Base-by-base conservation (phyloP, 1,140 invertebrate species). In the Drosophila navojoa region DNA sequence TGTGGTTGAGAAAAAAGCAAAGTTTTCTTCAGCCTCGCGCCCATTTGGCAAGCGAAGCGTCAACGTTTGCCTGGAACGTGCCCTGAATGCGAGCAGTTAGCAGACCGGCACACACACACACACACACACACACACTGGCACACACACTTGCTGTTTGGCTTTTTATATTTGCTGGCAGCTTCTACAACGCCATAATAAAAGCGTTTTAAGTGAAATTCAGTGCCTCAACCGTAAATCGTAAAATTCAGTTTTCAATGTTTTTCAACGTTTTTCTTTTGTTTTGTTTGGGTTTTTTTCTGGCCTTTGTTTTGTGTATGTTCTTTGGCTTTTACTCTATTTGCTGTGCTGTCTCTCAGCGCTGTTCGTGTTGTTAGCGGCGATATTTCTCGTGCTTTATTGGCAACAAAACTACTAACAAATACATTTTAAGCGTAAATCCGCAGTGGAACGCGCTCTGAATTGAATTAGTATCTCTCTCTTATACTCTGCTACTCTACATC, bases 121-220 rank as follows among this genome's bases (percentile, higher is more conserved):
- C 25, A 44, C 50, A 62, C 49, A 54, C 49, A 63, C 47, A 52
- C 35, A 22, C 52, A 29, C 27, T 19, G 19, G 19, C 47, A 67
- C 19, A n/a, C 16, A 32, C 45, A 57, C 15, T 16, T n/a, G 52
- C 25, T 62, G 40, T 62, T 62, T 70, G 59, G 25, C 6, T 44
- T 57, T 71, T 64, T 52, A 47, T 49, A 67, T 61, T 60, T 53
- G 49, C 16, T 63, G 69, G 73, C 61, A 63, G 67, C 9, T 6
- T 16, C 54, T 49, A 62, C 35, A 38, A 38, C 35, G 71, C 72
- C 71, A 89, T 87, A 87, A 87, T 89, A 87, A 87, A 87, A 82
- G 82, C 77, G 86, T 87, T 87, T 87, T 89, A 87, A 87, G 82
- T 87, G 82, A 87, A 87, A 87, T 87, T 87, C 82, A 87, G 79